Evolutionary conservation across 2,888 invertebrate species (phyloP).

Genomic region (Ypsolopha sequella): DNA sequence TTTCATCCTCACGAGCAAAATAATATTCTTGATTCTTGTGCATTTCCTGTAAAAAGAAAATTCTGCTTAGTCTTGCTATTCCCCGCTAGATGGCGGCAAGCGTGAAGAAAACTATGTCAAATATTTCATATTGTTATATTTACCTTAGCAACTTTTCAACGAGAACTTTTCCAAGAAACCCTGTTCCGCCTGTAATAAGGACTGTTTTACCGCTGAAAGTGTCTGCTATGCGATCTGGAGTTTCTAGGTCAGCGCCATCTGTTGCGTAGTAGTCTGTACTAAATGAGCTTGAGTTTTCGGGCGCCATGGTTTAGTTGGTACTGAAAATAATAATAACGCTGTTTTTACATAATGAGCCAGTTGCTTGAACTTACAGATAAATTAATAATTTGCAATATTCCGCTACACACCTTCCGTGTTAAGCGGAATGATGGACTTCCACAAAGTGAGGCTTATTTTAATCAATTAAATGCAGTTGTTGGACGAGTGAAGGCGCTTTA

Average conservation of each 20-base stretch:
- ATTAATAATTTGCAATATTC: too few relatives aligned
- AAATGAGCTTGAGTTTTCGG: neutral
- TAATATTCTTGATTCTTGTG: constrained; percentile 77
- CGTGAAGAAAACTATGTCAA: neutral
- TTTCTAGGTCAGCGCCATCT: constrained; percentile 15
- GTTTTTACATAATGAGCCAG: too few relatives aligned
- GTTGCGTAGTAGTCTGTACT: neutral
- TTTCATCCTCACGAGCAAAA: constrained; percentile 81
- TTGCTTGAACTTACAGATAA: too few relatives aligned
- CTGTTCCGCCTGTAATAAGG: constrained; percentile 87
- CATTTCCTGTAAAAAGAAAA: constrained; percentile 52
- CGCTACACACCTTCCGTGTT: too few relatives aligned
- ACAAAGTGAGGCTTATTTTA: too few relatives aligned
- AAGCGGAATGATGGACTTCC: too few relatives aligned
- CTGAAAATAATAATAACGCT: too few relatives aligned
- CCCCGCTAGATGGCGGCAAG: neutral
- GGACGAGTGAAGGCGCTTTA: too few relatives aligned
- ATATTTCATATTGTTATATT: neutral
- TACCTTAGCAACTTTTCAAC: constrained; percentile 87
- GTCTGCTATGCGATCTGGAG: constrained; percentile 60
- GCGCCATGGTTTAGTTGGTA: too few relatives aligned
- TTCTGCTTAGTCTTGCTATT: neutral
- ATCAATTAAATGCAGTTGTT: too few relatives aligned
- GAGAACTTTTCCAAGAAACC: constrained; percentile 90
- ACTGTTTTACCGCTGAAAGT: constrained; percentile 48